Evolutionary conservation across 2,888 invertebrate genomes (phyloP).

Genomic region (Aporophyla lueneburgensis): DNA sequence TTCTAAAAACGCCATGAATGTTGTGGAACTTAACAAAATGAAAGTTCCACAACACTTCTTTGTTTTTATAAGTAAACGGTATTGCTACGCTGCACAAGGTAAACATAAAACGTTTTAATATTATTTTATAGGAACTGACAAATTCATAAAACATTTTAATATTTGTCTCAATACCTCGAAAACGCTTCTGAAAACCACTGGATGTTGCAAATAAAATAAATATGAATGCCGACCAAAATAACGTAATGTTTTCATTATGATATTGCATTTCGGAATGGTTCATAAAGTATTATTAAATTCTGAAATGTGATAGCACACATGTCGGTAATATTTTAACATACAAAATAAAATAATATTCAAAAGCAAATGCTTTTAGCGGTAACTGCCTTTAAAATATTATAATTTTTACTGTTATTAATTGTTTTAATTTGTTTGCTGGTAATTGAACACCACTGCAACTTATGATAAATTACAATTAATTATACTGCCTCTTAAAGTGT

Average conservation of each 20-base stretch:
- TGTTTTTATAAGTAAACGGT: no score
- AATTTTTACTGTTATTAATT: not conserved
- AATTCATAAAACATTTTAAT: not conserved
- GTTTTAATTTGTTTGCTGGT: not conserved
- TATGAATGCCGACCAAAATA: conserved; percentile 10
- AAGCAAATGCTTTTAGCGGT: not conserved
- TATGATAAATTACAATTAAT: no score
- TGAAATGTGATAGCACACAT: conserved; percentile 27
- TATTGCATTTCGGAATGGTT: conserved; percentile 34
- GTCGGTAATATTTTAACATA: conserved; percentile 12
- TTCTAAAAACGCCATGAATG: no score
- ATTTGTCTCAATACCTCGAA: not conserved
- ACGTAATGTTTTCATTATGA: conserved; percentile 21
- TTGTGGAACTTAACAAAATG: no score
- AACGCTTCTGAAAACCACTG: not conserved
- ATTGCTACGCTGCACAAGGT: no score
- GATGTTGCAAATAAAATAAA: conserved; percentile 3
- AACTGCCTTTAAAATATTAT: not conserved
- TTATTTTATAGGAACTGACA: not conserved
- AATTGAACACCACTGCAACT: not conserved
- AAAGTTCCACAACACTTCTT: no score
- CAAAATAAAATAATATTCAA: conserved; percentile 10
- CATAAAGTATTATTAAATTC: conserved; percentile 29
- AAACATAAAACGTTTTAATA: no score
- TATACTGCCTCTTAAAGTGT: not conserved